These are phyloP conservation scores for Connochaetes taurinus DNA, from an alignment of 2,113 vertebrate species.

Conservation along the genomic window DNA sequence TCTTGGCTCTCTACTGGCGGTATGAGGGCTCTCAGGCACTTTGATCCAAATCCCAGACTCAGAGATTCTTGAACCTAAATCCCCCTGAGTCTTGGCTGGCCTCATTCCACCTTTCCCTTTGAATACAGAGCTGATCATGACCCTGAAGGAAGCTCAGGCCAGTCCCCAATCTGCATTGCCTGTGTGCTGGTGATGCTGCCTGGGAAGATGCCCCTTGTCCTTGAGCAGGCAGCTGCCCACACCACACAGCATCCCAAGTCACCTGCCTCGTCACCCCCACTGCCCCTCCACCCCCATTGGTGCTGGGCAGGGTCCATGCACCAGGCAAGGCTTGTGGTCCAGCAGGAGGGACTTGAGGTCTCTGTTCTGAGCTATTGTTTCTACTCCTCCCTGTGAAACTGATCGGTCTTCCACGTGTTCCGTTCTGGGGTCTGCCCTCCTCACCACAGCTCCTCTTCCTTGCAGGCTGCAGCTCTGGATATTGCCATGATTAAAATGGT, in stretches of 20 bases:
- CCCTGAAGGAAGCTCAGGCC: background rate
- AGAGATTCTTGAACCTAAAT: background rate
- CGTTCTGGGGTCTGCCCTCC: no score
- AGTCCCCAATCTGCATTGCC: background rate
- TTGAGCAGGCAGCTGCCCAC: background rate
- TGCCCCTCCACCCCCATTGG: background rate
- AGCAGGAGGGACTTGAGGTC: background rate
- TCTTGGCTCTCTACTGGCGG: background rate
- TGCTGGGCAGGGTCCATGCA: background rate
- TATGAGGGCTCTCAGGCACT: background rate
- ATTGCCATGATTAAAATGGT: slow-evolving; percentile 74
- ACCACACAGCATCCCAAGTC: background rate
- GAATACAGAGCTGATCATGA: background rate
- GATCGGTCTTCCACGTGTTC: background rate
- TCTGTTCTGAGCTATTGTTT: background rate
- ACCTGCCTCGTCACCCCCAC: background rate
- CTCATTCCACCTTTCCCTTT: background rate
- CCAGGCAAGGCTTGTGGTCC: background rate
- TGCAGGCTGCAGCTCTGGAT: slow-evolving; percentile 75
- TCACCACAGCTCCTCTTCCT: background rate
- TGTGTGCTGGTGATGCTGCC: background rate
- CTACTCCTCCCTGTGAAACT: background rate
- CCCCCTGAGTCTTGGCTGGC: background rate
- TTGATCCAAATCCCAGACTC: background rate
- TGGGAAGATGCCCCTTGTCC: background rate